phyloP scores from a whole-genome alignment of 2,113 vertebrate genomes.

The Burhinus bistriatus region DNA sequence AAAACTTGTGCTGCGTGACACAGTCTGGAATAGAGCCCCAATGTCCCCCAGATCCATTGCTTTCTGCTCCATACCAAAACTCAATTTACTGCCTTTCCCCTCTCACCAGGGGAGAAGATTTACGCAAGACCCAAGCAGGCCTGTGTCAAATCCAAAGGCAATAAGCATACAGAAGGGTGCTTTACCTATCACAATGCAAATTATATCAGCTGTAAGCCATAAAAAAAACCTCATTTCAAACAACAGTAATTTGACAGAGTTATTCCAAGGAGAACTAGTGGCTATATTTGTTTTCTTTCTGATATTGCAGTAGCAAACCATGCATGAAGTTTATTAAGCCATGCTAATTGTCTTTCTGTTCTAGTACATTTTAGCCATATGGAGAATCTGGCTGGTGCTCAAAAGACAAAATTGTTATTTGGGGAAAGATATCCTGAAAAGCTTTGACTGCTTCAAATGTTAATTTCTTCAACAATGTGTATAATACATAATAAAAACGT shows the following conservation, averaged over 20 bases:
- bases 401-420: constrained; percentile 38
- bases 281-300: constrained; percentile 56
- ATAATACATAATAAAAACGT: constrained; percentile 19
- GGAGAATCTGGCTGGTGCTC: constrained; percentile 29
- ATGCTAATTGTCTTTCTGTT: constrained; percentile 53
- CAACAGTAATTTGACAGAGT: constrained; percentile 24
- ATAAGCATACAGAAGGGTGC: neutral
- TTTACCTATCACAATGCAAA: constrained; percentile 39
- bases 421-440: constrained; percentile 51
- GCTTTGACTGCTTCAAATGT: neutral
- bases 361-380: constrained; percentile 59
- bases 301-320: constrained; percentile 44
- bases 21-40: neutral
- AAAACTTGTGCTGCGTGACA: neutral
- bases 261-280: constrained; percentile 46
- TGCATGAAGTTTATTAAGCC: constrained; percentile 66
- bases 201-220: constrained; percentile 2
- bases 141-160: neutral
- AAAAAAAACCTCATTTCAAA: constrained; percentile 45
- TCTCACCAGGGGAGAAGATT: neutral
- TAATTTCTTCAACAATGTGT: neutral
- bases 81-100: neutral
- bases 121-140: neutral
- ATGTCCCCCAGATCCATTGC: neutral
- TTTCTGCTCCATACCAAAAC: neutral